These are phyloP conservation scores for Syngnathus floridae DNA, from an alignment of 2,113 vertebrate species.

Conservation along the genomic window DNA sequence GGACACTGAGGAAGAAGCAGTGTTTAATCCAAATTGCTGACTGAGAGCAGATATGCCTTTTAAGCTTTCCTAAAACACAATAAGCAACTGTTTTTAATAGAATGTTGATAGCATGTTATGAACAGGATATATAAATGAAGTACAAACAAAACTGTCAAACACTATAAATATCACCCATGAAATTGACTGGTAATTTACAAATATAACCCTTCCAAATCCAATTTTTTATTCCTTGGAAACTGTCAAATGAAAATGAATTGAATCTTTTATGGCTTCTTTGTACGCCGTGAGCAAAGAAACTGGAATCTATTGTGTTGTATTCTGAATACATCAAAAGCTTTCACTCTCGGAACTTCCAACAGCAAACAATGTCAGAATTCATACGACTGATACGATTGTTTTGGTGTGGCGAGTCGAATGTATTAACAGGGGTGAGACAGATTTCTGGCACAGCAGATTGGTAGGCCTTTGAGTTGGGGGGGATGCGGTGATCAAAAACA, in stretches of 20 bases:
- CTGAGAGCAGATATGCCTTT: slow-evolving; percentile 32
- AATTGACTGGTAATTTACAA: slow-evolving; percentile 17
- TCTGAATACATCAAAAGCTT: slow-evolving; percentile 15
- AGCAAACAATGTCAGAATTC: slow-evolving; percentile 23
- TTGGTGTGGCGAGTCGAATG: slow-evolving; percentile 30
- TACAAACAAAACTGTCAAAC: slow-evolving; percentile 45
- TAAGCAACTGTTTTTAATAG: slow-evolving; percentile 36
- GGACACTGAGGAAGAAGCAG: slow-evolving; percentile 27
- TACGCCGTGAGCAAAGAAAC: slow-evolving; percentile 13
- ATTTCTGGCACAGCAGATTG: slow-evolving; percentile 30
- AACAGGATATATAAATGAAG: slow-evolving; percentile 55
- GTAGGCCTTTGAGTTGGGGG: slow-evolving; percentile 5
- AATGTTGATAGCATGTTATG: slow-evolving; percentile 28
- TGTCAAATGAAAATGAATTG: slow-evolving; percentile 21
- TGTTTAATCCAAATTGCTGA: slow-evolving; percentile 44
- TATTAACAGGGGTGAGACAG: slow-evolving; percentile 28
- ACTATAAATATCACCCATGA: slow-evolving; percentile 40
- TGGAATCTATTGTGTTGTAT: slow-evolving; percentile 19
- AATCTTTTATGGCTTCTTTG: slow-evolving; percentile 21
- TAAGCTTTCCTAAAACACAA: slow-evolving; percentile 23
- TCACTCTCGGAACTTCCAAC: slow-evolving; percentile 27
- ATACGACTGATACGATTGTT: slow-evolving; percentile 11
- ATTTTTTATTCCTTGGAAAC: slow-evolving; percentile 25
- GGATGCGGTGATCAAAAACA: not conserved
- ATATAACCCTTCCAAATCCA: slow-evolving; percentile 20